Percentiles rank a stretch among this genome's conserved stretches.
Conservation (phyloP, 2,888 invertebrate species). For the Adineta ricciae region DNA sequence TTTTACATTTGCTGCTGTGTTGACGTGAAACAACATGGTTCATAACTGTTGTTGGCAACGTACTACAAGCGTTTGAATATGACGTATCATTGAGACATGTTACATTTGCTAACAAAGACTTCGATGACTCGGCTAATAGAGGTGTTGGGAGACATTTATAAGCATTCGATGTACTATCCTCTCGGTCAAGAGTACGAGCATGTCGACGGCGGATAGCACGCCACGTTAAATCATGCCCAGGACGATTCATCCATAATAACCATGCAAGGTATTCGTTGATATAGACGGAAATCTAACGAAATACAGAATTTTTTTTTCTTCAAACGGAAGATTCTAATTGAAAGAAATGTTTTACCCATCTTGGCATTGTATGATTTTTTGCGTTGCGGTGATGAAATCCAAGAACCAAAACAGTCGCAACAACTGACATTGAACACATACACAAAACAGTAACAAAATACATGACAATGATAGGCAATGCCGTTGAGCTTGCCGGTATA, state of each 20-base stretch:
- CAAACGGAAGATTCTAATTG: background rate
- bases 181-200: background rate
- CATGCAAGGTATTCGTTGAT: conserved; percentile 26
- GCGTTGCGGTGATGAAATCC: conserved; percentile 33
- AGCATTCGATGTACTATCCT: background rate
- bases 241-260: conserved; percentile 29
- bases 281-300: conserved; percentile 21
- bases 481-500: conserved; percentile 28
- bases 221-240: conserved; percentile 21
- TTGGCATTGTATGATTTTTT: conserved; percentile 30
- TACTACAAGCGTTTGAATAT: background rate
- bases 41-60: background rate
- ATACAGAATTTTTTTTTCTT: background rate
- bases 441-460: conserved; percentile 33
- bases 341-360: background rate
- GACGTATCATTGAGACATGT: background rate
- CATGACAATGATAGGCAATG: conserved; percentile 28
- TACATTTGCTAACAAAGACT: background rate
- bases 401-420: conserved; percentile 33
- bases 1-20: background rate
- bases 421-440: conserved; percentile 26
- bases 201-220: background rate
- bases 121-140: background rate
- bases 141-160: background rate
- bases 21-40: background rate